Evolutionary conservation across 2,113 vertebrate genomes (phyloP), one percentile per base, ranked within the genome.

Genomic region (Bungarus multicinctus): DNA sequence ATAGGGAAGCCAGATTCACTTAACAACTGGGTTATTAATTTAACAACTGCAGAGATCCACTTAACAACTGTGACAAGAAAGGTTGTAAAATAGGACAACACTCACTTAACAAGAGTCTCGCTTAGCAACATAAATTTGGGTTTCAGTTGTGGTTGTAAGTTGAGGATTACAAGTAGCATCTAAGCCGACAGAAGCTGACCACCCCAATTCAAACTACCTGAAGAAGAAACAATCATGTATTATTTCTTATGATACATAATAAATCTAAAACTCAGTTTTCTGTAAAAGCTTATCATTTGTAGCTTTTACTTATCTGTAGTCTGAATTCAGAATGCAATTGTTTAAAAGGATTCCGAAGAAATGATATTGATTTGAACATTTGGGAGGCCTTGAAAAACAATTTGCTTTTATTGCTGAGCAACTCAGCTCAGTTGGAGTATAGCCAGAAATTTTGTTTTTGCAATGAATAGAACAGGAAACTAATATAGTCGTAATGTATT

Each of bases 401-500:
- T 58, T 53, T 93, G 2, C 16, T 87, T 27, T 87, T 91, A 25
- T 23, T 91, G 85, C 2, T 47, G 57, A 14, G 90, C 90, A 34
- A 25, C 30, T 85, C 92, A 90, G 52, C 52, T 86, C 54, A n/a
- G 94, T 90, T 45, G 60, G 39, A 88, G 30, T 0, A 55, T 27
- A 30, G 27, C n/a, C 95, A 93, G 94, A 95, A 88, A 92, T 58
- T 25, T 43, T 93, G 90, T 95, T 94, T 87, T 45, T 86, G 0
- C 55, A 94, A 92, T 6, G 16, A 47, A 58, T 64, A 45, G 93
- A 54, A 93, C 92, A 39, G 47, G 94, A 94, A 95, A 95, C 58
- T 16, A 91, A 94, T 92, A 94, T 0, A 0, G 90, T 52, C 85
- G 92, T 93, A 93, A 92, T 43, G 5, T 60, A 5, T 87, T 88